Base-by-base conservation (phyloP, 2,888 invertebrate genomes). In the Elegia similella region DNA sequence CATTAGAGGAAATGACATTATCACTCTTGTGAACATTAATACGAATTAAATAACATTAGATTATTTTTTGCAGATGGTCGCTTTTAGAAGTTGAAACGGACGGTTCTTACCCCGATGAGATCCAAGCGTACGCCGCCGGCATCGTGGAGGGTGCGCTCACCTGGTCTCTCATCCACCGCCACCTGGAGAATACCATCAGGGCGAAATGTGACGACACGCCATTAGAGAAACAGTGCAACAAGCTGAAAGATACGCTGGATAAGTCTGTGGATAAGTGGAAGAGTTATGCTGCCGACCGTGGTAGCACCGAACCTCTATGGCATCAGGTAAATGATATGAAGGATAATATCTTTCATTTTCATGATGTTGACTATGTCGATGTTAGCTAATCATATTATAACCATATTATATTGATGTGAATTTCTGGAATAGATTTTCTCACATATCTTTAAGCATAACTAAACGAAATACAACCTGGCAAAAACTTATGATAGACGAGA, bases 101-200 rank as follows among this genome's bases (percentile, higher is more conserved):
- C 66, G 89, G 92, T 23, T 91, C 92, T 3, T 96, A 94, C 80
- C 93, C 95, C 0, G 97, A 97, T 78, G 93, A 93, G 69, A 93
- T 95, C 46, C 98, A 98, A 87, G 97, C 97, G 0, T 97, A 95
- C 80, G 95, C 96, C 1, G 97, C 98, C 1, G 98, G 98, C 6
- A 92, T 96, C 44, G 92, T 96, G 0, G 98, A 98, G 82, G 98
- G 97, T 0, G 94, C 95, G 17, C 82, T 97, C 3, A 96, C 97
- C 8, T 95, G 95, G 94, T 94, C 95, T 62, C 91, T 96, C 58
- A 96, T 98, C 66, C 94, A 95, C 78, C 94, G 94, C 71, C 95
- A 96, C 75, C 95, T 96, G 93, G 91, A 93, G 71, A 97, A 97
- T 76, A 95, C 94, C 23, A 90, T 91, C 60, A 72, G 86, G 42